Base-by-base conservation (phyloP, 2,888 invertebrate species). In the Phania funesta region DNA sequence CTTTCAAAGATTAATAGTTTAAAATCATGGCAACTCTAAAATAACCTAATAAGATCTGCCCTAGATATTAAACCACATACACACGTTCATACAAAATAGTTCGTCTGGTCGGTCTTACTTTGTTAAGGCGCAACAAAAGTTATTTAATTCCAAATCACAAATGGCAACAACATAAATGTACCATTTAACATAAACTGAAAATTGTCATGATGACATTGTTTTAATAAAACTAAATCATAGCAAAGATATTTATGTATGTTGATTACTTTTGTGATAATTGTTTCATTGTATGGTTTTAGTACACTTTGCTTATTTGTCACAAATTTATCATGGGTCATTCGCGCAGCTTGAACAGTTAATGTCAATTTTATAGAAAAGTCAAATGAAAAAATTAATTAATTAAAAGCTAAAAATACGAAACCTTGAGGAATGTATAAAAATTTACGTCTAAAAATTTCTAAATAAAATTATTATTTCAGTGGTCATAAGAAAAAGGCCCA, bases 81-180 rank as follows among this genome's bases (percentile, higher is more conserved):
- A 54, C 16, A 29, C n/a, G n/a, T n/a, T n/a, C n/a, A n/a, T n/a
- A n/a, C n/a, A n/a, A 46, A 18, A 60, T 32, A 20, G 22, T 52
- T 60, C 8, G n/a, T n/a, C n/a, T 41, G 38, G 65, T 62, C 44
- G 50, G 35, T 58, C 62, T 71, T 58, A 65, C 54, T 76, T 81
- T 82, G 54, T 84, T 87, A 86, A 87, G 88, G 88, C 88, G 87
- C 88, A 87, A 88, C 86, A 87, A 86, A 85, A 86, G 87, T 87
- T 87, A 88, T 88, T 87, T 86, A 88, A 85, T 73, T 79, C 29
- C 18, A 22, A 11, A 38, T 9, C 1, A 38, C 13, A 38, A 38
- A 38, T 38, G n/a, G 4, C n/a, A 38, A 38, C 35, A 38, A 13
- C 13, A 38, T 11, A 38, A 38, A 38, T 3, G 6, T n/a, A 2